Conservation (phyloP, 35 echinoderm and acorn worm species). For the Chiridota heheva region DNA sequence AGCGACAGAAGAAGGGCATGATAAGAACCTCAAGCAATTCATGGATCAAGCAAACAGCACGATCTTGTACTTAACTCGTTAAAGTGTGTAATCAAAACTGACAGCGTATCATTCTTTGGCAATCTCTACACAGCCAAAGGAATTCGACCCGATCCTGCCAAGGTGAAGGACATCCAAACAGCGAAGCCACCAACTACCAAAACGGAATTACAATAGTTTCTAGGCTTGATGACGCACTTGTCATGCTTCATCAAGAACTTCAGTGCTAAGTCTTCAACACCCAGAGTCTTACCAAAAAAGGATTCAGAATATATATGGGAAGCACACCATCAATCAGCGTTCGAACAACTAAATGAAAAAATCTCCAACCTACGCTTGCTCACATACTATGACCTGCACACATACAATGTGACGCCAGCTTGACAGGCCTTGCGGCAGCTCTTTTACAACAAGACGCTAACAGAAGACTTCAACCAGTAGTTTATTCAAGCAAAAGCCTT, state of each 20-base stretch:
- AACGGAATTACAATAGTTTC: conserved; percentile 4
- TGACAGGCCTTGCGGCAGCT: conserved; percentile 24
- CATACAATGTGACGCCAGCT: conserved; percentile 36
- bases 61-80: not conserved
- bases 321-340: conserved; percentile 9
- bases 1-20: conserved; percentile 41
- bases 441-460: not conserved
- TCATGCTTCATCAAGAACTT: conserved; percentile 10
- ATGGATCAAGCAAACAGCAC: not conserved
- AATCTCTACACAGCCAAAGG: conserved; percentile 2
- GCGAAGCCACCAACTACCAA: not conserved
- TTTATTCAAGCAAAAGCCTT: conserved; percentile 34
- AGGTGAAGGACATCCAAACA: conserved; percentile 21
- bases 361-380: conserved; percentile 18
- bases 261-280: not conserved
- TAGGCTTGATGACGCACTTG: conserved; percentile 39
- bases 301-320: conserved; percentile 1
- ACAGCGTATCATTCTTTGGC: conserved; percentile 7
- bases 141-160: conserved; percentile 28
- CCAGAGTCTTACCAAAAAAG: not conserved
- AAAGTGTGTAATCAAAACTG: conserved; percentile 12
- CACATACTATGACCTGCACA: conserved; percentile 9
- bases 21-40: not conserved
- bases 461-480: not conserved
- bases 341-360: conserved; percentile 27